Base-by-base conservation (phyloP, 2,113 vertebrate genomes). In the Equus przewalskii region DNA sequence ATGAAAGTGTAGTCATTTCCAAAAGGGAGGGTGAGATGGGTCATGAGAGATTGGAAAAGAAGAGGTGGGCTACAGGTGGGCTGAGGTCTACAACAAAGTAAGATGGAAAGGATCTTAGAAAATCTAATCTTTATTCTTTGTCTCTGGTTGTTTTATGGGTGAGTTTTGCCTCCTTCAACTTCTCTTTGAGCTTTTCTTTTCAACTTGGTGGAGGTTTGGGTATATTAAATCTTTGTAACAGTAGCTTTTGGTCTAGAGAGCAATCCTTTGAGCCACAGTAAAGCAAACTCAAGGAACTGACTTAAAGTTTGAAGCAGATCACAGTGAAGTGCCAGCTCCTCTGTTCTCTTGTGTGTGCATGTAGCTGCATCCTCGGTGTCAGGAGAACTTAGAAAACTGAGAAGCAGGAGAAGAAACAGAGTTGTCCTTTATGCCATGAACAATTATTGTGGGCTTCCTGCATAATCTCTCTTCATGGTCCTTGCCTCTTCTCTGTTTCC, bases 161-260 rank as follows among this genome's bases (percentile, higher is more conserved):
- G n/a, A 62, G 24, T 85, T 95, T 72, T 49, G 41, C 14, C 44
- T 72, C 46, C n/a, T 58, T 1, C 14, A 7, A 76, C 2, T 78
- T 78, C 11, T 62, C 60, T 78, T 33, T 64, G 58, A 91, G n/a
- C 26, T 78, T 73, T 91, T 62, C 62, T 79, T 91, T 89, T 60
- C 56, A 69, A 76, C 56, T 86, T 69, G 28, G 14, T 91, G 79
- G 41, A 92, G 51, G n/a, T 9, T 3, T 12, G 41, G 49, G 13
- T 44, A 33, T 51, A 65, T 30, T 46, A 62, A 85, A 62, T 41
- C 26, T 85, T 88, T 41, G 19, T 36, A 91, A 41, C 10, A 70
- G 44, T 21, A 93, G 46, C 41, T 85, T 65, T 93, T 73, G 85
- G 21, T 91, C n/a, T 51, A 46, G 44, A 85, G 85, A 84, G 69